Conservation (phyloP, 2,113 vertebrate genomes). For the Ondatra zibethicus region DNA sequence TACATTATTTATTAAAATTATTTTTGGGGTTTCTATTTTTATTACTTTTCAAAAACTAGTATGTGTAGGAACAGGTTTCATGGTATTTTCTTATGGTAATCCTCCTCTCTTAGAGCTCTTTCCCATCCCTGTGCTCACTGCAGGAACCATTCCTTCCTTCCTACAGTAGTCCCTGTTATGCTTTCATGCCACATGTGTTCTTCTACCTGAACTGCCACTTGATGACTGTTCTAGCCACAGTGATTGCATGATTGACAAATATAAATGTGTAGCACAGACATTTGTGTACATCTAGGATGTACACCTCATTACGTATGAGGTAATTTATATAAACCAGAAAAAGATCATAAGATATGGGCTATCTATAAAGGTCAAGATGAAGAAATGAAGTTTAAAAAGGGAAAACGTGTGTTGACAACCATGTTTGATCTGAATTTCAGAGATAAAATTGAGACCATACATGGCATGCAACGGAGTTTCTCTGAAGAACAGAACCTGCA, state of each 20-base stretch:
- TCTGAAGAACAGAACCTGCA: constrained; percentile 41
- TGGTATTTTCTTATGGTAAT: neutral
- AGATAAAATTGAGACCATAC: constrained; percentile 33
- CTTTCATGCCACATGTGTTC: neutral
- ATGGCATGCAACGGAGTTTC: constrained; percentile 15
- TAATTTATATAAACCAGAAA: neutral
- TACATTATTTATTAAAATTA: constrained; percentile 6
- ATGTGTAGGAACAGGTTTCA: neutral
- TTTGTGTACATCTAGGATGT: neutral
- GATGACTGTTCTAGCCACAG: neutral
- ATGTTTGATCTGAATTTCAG: constrained; percentile 64
- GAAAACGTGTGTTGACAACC: neutral
- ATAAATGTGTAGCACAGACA: neutral
- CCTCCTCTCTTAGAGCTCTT: neutral
- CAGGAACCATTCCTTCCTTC: neutral
- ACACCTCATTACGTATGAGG: fast-evolving
- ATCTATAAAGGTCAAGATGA: neutral
- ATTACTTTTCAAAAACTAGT: neutral
- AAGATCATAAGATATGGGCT: neutral
- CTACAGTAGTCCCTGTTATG: neutral
- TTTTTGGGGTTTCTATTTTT: neutral
- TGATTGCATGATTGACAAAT: neutral
- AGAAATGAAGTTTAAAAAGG: neutral
- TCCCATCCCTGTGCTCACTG: neutral
- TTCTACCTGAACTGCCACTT: neutral